These are phyloP conservation scores for Trichopoda pennipes DNA, from an alignment of 2,888 invertebrate species.

Conservation along the genomic window DNA sequence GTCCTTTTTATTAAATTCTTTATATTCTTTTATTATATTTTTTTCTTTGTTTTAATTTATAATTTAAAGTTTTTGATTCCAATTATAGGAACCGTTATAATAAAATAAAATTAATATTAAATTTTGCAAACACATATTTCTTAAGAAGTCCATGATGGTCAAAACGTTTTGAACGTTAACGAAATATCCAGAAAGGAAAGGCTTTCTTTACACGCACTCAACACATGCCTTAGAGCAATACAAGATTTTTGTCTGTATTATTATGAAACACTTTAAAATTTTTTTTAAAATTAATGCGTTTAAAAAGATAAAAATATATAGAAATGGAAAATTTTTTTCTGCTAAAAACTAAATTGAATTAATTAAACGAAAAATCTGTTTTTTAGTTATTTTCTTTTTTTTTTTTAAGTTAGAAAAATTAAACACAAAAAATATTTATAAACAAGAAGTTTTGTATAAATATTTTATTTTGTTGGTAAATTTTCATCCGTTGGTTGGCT, in stretches of 20 bases:
- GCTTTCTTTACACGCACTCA: neutral
- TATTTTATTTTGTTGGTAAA: conserved; percentile 57
- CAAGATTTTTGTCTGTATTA: conserved; percentile 27
- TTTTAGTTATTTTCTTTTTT: conserved; percentile 30
- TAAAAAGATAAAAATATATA: conserved; percentile 12
- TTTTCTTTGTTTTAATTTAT: neutral
- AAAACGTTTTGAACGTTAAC: conserved; percentile 22
- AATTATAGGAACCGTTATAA: conserved; percentile 81
- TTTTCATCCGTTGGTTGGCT: conserved; percentile 68
- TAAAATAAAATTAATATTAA: conserved; percentile 81
- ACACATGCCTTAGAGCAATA: neutral
- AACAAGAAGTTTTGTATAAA: conserved; percentile 67
- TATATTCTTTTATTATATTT: neutral
- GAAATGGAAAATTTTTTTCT: conserved; percentile 27
- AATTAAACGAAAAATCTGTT: conserved; percentile 37
- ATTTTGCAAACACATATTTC: conserved; percentile 79
- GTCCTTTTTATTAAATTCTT: conserved; percentile 27
- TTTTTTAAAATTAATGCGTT: neutral
- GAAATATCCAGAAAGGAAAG: conserved; percentile 1
- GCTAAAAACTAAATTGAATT: conserved; percentile 34
- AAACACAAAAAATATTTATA: conserved; percentile 69
- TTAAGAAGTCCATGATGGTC: conserved; percentile 76
- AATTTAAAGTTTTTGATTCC: conserved; percentile 79
- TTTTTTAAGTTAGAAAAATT: conserved; percentile 58
- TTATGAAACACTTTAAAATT: conserved; percentile 56